Percentiles rank a stretch among this genome's conserved stretches.
These are phyloP conservation scores for Drosophila prostipennis DNA, from an alignment of 2,888 invertebrate species.

Conservation along the genomic window DNA sequence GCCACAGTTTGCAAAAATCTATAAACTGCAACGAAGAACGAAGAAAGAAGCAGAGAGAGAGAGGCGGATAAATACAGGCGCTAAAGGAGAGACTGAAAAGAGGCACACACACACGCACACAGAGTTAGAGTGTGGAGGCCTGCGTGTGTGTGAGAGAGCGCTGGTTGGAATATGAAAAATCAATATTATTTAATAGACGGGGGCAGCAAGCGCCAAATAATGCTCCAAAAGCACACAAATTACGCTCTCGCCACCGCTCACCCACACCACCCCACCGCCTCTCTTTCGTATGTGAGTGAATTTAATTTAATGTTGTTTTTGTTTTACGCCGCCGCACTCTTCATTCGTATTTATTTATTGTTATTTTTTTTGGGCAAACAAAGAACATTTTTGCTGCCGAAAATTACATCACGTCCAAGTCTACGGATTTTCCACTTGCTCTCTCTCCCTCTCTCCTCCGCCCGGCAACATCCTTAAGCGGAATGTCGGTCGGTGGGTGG, in stretches of 20 bases:
- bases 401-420: conserved; percentile 66
- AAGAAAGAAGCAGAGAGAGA: conserved; percentile 46
- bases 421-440: conserved; percentile 1
- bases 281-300: conserved; percentile 43
- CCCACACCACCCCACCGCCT: conserved; percentile 6
- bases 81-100: conserved; percentile 66
- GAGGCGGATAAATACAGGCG: conserved; percentile 61
- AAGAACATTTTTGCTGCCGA: conserved; percentile 58
- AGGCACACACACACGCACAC: conserved; percentile 35
- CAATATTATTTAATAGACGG: conserved; percentile 78
- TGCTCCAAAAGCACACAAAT: conserved; percentile 50
- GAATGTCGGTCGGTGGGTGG: conserved; percentile 43
- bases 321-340: conserved; percentile 69
- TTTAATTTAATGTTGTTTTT: conserved; percentile 62
- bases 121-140: conserved; percentile 36
- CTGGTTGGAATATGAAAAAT: conserved; percentile 74
- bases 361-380: conserved; percentile 62
- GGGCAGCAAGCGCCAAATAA: conserved; percentile 55
- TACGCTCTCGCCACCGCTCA: conserved; percentile 23
- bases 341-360: conserved; percentile 64
- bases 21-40: conserved; percentile 80
- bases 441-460: conserved; percentile 4
- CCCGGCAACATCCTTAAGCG: conserved; percentile 48
- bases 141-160: conserved; percentile 48
- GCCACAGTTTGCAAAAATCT: conserved; percentile 80